Base-by-base conservation (phyloP, 1,140 invertebrate species). In the Plectus sambesii region DNA sequence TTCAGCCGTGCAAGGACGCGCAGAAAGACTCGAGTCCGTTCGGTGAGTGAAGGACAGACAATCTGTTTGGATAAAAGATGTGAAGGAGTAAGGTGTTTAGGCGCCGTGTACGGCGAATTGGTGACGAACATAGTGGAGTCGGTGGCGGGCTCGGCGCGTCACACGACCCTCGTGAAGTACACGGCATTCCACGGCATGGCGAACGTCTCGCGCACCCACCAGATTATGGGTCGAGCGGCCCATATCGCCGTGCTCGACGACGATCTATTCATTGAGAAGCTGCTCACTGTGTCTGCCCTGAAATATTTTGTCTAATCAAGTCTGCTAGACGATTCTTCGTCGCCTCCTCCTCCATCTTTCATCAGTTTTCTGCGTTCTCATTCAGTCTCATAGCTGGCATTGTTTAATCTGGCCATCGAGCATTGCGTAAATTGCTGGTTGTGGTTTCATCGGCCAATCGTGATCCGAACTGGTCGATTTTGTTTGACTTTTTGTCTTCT, bases 231-330 rank as follows among this genome's bases (percentile, higher is more conserved):
- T 15, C 25, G 56, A 35, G 57, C 58, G 30, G 49, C 47, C 22
- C 56, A 59, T 29, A 58, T 59, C 22, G 56, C 56, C 20, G 58
- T 42, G 9, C 51, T 59, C 4, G 57, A 59, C 17, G 58, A 61
- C 25, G 57, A 59, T 23, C 19, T 35, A 9, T 59, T 59, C 36
- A 51, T 59, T 17, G 58, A 59, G 30, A 59, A 60, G 24, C 38
- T 59, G 5, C 15, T 59, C 19, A 54, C 38, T n/a, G 47, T 59
- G 6, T 52, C 46, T 5, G 55, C 55, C 8, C 26, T 43, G 20
- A 56, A 56, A 22, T 59, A 60, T 26, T 59, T 59, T 36, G n/a
- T 50, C n/a, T 50, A 17, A 48, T 19, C 27, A 48, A n/a, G n/a
- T n/a, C n/a, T n/a, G n/a, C n/a, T n/a, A n/a, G n/a, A n/a, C n/a